Percentiles rank a stretch among this genome's conserved stretches.
phyloP scores from a whole-genome alignment of 1,140 invertebrate species.

The Formica selysi region DNA sequence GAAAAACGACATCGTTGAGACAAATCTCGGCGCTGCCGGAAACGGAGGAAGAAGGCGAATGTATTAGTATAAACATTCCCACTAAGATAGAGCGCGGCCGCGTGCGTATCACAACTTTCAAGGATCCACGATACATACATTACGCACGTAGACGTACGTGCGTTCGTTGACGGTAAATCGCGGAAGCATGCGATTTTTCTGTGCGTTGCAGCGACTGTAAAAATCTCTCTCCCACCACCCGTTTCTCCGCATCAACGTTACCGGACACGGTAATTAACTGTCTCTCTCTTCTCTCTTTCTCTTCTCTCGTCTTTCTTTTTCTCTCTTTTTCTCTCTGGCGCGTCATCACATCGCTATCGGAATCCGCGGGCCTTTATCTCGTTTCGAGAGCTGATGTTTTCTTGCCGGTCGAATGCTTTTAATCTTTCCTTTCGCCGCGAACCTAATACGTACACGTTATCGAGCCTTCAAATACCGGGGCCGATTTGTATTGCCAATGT shows the following conservation, averaged over 20 bases:
- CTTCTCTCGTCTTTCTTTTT: too few relatives aligned
- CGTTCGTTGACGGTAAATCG: slow-evolving; percentile 43
- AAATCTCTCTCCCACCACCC: slow-evolving; percentile 19
- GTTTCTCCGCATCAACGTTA: slow-evolving; percentile 22
- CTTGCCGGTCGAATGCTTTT: slow-evolving; percentile 35
- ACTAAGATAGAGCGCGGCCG: neutral
- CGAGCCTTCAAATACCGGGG: slow-evolving; percentile 3
- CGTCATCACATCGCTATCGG: slow-evolving; percentile 36
- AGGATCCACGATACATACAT: slow-evolving; percentile 19
- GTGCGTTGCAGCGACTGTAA: slow-evolving; percentile 7
- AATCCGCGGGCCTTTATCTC: slow-evolving; percentile 42
- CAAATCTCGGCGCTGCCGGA: slow-evolving; percentile 40
- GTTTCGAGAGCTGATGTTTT: slow-evolving; percentile 25
- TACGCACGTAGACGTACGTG: neutral
- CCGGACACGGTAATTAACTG: slow-evolving; percentile 59
- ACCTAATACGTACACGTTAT: neutral
- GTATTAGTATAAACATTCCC: slow-evolving; percentile 10
- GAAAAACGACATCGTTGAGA: slow-evolving; percentile 36
- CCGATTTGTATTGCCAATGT: neutral
- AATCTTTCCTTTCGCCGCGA: slow-evolving; percentile 43
- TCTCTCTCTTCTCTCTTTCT: neutral
- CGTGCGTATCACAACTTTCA: slow-evolving; percentile 42
- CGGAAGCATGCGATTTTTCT: slow-evolving; percentile 62
- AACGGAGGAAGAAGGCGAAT: slow-evolving; percentile 8
- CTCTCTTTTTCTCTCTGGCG: neutral